A percentile compares a stretch with the other conserved stretches of the same genome.
phyloP scores from a whole-genome alignment of 1,140 invertebrate genomes.

The Lordiphosa clarofinis region DNA sequence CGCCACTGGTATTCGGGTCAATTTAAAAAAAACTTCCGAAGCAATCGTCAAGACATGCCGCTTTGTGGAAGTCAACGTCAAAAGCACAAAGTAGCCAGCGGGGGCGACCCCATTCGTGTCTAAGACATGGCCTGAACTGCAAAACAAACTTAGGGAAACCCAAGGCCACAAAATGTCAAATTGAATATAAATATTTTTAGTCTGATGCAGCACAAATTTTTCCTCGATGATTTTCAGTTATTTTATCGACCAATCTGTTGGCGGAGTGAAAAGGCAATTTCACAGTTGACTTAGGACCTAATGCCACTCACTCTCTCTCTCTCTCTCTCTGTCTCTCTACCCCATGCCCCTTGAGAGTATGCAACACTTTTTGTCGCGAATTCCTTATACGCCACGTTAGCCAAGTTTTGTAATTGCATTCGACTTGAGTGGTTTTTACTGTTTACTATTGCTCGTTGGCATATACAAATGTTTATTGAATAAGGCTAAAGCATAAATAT shows the following conservation, averaged over 20 bases:
- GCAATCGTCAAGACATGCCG: conserved; percentile 58
- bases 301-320: conserved; percentile 34
- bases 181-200: conserved; percentile 69
- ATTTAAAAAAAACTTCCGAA: conserved; percentile 66
- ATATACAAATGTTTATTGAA: conserved; percentile 37
- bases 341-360: conserved; percentile 7
- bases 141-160: conserved; percentile 23
- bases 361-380: conserved; percentile 16
- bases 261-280: conserved; percentile 47
- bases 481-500: conserved; percentile 41
- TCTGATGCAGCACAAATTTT: conserved; percentile 60
- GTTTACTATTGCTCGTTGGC: conserved; percentile 6
- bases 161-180: conserved; percentile 64
- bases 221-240: conserved; percentile 22
- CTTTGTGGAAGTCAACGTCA: conserved; percentile 45
- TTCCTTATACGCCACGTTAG: conserved; percentile 46
- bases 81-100: background rate
- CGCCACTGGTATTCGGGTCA: conserved; percentile 48
- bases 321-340: background rate
- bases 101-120: background rate
- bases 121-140: conserved; percentile 13
- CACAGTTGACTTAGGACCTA: conserved; percentile 67
- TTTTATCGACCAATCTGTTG: conserved; percentile 51
- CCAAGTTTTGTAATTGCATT: conserved; percentile 16
- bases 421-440: conserved; percentile 1